Evolutionary conservation across 2,113 vertebrate species (phyloP).

Genomic region (western clawed frog (Xenopus tropicalis)): DNA sequence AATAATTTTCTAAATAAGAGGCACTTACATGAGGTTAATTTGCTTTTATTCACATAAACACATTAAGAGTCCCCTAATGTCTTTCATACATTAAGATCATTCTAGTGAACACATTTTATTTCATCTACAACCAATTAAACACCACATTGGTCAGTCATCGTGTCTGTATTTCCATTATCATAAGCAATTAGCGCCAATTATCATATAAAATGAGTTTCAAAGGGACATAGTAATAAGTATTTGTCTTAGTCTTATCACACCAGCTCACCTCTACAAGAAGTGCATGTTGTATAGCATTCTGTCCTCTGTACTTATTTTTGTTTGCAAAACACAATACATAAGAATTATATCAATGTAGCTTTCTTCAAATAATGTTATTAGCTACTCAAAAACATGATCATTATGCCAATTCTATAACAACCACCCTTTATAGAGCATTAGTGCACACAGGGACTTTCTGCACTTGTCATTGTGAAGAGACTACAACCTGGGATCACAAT

Average conservation of each 20-base stretch:
- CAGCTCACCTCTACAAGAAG: not conserved
- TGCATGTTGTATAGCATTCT: not conserved
- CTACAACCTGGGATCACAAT: too few species aligned
- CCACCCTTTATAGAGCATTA: too few species aligned
- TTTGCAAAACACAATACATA: too few species aligned
- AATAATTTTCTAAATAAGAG: slow-evolving; percentile 39
- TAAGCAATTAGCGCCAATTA: slow-evolving; percentile 27
- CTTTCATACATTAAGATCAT: slow-evolving; percentile 36
- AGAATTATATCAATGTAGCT: too few species aligned
- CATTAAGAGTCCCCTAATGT: slow-evolving; percentile 34
- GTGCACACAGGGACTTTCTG: too few species aligned
- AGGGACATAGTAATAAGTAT: slow-evolving; percentile 1
- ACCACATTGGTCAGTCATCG: slow-evolving; percentile 37
- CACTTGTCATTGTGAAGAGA: too few species aligned
- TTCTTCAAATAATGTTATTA: too few species aligned
- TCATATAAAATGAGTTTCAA: slow-evolving; percentile 13
- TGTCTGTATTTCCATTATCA: slow-evolving; percentile 19
- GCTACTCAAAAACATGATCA: too few species aligned
- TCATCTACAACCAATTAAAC: slow-evolving; percentile 27
- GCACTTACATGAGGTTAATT: slow-evolving; percentile 39
- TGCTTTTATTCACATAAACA: slow-evolving; percentile 38
- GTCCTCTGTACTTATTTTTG: too few species aligned
- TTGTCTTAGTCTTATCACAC: not conserved
- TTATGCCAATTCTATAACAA: too few species aligned
- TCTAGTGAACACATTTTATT: slow-evolving; percentile 33